Evolutionary conservation across 2,888 invertebrate species (phyloP).

Genomic region (Laothoe populi): DNA sequence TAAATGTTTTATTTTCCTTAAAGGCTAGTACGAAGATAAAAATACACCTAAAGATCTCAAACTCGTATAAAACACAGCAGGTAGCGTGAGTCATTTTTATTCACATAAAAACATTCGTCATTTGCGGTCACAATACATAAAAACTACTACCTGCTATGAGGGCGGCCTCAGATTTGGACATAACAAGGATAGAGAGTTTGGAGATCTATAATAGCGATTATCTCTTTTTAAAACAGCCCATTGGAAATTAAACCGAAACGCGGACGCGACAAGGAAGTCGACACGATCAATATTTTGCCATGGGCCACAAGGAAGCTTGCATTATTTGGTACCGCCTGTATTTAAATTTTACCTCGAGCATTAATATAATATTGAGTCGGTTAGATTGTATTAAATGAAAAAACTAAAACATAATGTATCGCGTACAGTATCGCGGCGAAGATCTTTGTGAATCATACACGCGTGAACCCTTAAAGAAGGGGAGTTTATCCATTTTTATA

Average conservation of each 20-base stretch:
- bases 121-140: slow-evolving; percentile 68
- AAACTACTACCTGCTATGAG: slow-evolving; percentile 76
- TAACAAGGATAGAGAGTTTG: slow-evolving; percentile 63
- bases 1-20: background rate
- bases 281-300: slow-evolving; percentile 80
- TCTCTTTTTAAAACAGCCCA: slow-evolving; percentile 58
- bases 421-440: slow-evolving; percentile 37
- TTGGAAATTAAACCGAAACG: slow-evolving; percentile 62
- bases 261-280: slow-evolving; percentile 47
- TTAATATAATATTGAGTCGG: background rate
- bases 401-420: slow-evolving; percentile 12
- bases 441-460: slow-evolving; percentile 80
- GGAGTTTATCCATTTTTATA: slow-evolving; percentile 84
- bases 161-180: slow-evolving; percentile 62
- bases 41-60: background rate
- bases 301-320: slow-evolving; percentile 69
- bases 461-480: slow-evolving; percentile 78
- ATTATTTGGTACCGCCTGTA: slow-evolving; percentile 66
- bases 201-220: slow-evolving; percentile 71
- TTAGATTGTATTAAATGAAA: background rate
- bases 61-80: slow-evolving; percentile 1
- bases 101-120: slow-evolving; percentile 43
- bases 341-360: slow-evolving; percentile 50
- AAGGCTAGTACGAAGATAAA: background rate
- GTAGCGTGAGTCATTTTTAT: slow-evolving; percentile 51